phyloP scores from a whole-genome alignment of 1,140 invertebrate species.

The Berghia stephanieae region DNA sequence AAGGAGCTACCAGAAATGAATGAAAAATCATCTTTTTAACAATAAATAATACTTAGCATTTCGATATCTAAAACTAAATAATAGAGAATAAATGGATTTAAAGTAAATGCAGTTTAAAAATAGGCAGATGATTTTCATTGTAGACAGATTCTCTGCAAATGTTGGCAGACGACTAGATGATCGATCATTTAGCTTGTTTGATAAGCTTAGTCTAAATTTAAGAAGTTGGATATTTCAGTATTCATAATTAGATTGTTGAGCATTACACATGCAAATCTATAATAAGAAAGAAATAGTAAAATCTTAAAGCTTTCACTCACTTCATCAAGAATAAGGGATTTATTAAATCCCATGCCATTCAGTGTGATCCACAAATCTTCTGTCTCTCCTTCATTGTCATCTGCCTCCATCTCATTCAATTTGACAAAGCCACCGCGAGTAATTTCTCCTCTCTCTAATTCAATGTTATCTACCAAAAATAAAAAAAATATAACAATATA shows the following conservation, averaged over 20 bases:
- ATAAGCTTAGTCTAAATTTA: not conserved
- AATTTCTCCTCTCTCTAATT: conserved; percentile 63
- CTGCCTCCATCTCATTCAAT: conserved; percentile 67
- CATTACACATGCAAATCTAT: not conserved
- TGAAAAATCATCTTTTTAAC: too few species aligned
- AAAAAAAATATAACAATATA: not conserved
- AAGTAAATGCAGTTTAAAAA: too few species aligned
- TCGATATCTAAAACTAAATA: too few species aligned
- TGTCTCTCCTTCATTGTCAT: conserved; percentile 66
- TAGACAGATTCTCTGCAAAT: too few species aligned
- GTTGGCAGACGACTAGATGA: not conserved
- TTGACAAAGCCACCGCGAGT: conserved; percentile 65
- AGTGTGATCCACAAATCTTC: conserved; percentile 68
- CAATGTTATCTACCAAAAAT: conserved; percentile 58
- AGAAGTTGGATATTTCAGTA: not conserved
- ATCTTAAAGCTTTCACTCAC: conserved; percentile 35
- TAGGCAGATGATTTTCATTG: too few species aligned
- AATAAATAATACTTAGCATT: too few species aligned
- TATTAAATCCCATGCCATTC: conserved; percentile 66
- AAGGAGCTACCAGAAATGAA: too few species aligned
- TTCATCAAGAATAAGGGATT: conserved; percentile 62
- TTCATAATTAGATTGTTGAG: not conserved
- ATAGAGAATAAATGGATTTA: too few species aligned
- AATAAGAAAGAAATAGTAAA: not conserved
- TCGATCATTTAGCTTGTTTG: not conserved